Evolutionary conservation across 2,797 vertebrate genomes (phyloP), one percentile per base, ranked within the genome.

Genomic region (Lemur catta): DNA sequence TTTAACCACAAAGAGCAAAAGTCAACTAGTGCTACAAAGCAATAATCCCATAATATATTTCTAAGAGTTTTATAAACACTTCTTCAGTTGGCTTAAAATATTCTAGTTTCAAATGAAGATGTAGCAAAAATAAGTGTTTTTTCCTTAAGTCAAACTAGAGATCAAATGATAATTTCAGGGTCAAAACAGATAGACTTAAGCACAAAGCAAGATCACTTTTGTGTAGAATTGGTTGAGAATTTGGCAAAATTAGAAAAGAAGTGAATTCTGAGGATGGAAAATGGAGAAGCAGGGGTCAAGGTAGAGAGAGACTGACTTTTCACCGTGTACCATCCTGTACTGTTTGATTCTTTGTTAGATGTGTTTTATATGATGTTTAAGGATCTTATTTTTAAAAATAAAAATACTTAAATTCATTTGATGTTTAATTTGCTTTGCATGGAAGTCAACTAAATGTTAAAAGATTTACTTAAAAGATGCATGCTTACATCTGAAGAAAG

Each of bases 1-100:
- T 96, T 87, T 89, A 97, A 93, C 85, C 94, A 97, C 61, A 94
- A 91, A 97, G 87, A 96, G 80, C 72, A 89, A 90, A 92, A 61
- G 82, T 86, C 46, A 94, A 75, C 11, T 10, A 85, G 52, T 52
- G 78, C 80, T 48, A 71, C 13, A 30, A 41, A 86, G 15, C 38
- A 86, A 20, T 63, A 52, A 92, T 48, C 20, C 28, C 35, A 2
- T 71, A 65, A 93, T 50, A 33, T 78, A 89, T 43, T 59, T 65
- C 59, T 67, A 52, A 67, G 38, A 78, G 5, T 61, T 94, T 85
- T 87, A 63, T 2, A 61, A 82, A 78, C 8, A 78, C 20, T 71
- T 48, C 38, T 57, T 80, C 4, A 22, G 35, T 20, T 89, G 55
- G 20, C 38, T 94, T 89, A 85, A 92, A 87, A 89, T 55, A 91